Base-by-base conservation (phyloP, 2,888 invertebrate species). In the Dastarcus helophoroides region DNA sequence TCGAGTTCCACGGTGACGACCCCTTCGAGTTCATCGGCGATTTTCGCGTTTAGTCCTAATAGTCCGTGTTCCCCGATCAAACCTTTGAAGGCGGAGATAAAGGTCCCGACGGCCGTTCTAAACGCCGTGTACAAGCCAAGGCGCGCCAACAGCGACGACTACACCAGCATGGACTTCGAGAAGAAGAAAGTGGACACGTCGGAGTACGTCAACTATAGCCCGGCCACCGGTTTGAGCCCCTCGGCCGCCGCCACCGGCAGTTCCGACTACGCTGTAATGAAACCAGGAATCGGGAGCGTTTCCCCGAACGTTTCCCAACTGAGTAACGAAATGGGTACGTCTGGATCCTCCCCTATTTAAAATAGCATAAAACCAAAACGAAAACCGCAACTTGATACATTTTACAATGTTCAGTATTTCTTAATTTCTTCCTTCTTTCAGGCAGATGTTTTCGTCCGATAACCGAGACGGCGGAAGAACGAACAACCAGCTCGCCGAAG, bases 21-120 rank as follows among this genome's bases (percentile, higher is more conserved):
- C 2, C 73, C 74, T 25, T 73, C 68, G 3, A 65, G 65, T 33
- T 58, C 73, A 4, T 68, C 69, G 32, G 73, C 76, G 0, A 71
- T 79, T 36, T 79, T 79, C 54, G 77, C 79, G 2, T 67, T 79
- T 46, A 76, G 73, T 36, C 55, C 76, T 24, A 77, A 76, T 51
- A 76, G 76, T 41, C 78, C 78, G 1, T 68, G 71, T 9, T 74
- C 76, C 2, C 76, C 77, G 1, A 63, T 68, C 12, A 72, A 71
- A 39, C 53, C 61, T 2, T 6, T 28, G 16, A 72, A 71, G 38
- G 52, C 61, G 1, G 60, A 40, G 43, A 35, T 55, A n/a, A 48
- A 51, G 32, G 43, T 51, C 27, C 53, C 52, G n/a, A 43, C 48
- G 3, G 45, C 53, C 3, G 43, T 53, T 24, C 32, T 54, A 24